These are phyloP conservation scores for Branchipolynoe longqiensis DNA, from an alignment of 2,888 invertebrate species.

Conservation along the genomic window DNA sequence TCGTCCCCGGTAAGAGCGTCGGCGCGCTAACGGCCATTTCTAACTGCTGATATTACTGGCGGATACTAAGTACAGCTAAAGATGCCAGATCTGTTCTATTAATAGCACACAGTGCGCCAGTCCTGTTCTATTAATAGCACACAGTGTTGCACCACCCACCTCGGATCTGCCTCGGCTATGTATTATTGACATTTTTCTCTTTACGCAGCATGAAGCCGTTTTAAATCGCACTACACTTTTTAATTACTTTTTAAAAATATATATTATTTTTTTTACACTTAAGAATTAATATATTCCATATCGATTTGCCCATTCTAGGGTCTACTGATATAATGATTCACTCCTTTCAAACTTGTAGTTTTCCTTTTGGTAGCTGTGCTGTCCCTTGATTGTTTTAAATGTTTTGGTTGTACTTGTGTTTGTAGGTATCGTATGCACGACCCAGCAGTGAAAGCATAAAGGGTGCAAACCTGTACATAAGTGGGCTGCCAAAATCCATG, in stretches of 20 bases:
- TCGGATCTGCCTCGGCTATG: constrained; percentile 34
- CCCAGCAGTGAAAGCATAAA: constrained; percentile 83
- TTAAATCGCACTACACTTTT: constrained; percentile 53
- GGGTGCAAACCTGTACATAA: constrained; percentile 82
- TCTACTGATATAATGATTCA: constrained; percentile 54
- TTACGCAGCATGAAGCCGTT: constrained; percentile 55
- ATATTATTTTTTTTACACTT: too few species aligned
- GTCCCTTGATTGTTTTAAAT: constrained; percentile 55
- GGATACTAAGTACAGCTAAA: too few species aligned
- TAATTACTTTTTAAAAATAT: constrained; percentile 58
- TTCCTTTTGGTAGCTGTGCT: constrained; percentile 54
- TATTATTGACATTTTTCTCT: constrained; percentile 53
- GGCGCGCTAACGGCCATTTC: too few species aligned
- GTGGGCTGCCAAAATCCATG: constrained; percentile 82
- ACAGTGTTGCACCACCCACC: too few species aligned
- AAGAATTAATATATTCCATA: constrained; percentile 47
- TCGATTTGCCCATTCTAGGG: constrained; percentile 51
- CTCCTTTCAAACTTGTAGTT: constrained; percentile 55
- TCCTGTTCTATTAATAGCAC: too few species aligned
- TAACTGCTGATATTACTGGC: too few species aligned
- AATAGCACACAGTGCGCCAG: too few species aligned
- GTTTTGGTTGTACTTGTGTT: constrained; percentile 63
- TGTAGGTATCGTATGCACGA: constrained; percentile 82
- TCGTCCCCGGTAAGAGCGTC: too few species aligned
- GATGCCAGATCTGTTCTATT: too few species aligned